Evolutionary conservation across 2,888 invertebrate genomes (phyloP).

Genomic region (Limnephilus marmoratus): DNA sequence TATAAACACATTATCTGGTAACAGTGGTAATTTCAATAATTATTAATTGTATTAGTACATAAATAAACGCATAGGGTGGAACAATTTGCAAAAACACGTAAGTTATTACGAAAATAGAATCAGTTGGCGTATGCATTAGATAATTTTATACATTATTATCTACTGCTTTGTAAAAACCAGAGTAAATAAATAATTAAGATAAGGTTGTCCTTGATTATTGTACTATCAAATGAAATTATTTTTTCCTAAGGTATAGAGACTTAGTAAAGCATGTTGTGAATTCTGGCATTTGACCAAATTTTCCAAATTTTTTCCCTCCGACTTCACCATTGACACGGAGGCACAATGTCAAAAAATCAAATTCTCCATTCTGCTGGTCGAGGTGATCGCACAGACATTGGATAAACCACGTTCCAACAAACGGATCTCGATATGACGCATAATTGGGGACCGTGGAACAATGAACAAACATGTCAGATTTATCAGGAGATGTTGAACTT

Average conservation of each 20-base stretch:
- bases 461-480: constrained; percentile 50
- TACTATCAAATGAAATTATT: background rate
- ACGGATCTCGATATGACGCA: constrained; percentile 42
- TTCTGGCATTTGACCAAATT: constrained; percentile 47
- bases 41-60: no score
- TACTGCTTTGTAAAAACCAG: no score
- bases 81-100: no score
- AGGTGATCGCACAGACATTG: constrained; percentile 51
- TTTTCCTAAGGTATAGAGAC: constrained; percentile 26
- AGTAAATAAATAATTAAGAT: no score
- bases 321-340: constrained; percentile 38
- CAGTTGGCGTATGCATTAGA: no score
- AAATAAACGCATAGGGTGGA: no score
- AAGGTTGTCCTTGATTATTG: background rate
- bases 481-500: constrained; percentile 36
- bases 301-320: constrained; percentile 22
- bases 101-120: no score
- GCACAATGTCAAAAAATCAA: constrained; percentile 38
- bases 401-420: constrained; percentile 56
- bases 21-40: no score
- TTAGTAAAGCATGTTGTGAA: constrained; percentile 43
- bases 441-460: constrained; percentile 49
- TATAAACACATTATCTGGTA: no score
- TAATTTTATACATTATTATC: no score
- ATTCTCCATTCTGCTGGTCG: constrained; percentile 28